phyloP scores from a whole-genome alignment of 2,113 vertebrate species.

The Amphiprion ocellaris region DNA sequence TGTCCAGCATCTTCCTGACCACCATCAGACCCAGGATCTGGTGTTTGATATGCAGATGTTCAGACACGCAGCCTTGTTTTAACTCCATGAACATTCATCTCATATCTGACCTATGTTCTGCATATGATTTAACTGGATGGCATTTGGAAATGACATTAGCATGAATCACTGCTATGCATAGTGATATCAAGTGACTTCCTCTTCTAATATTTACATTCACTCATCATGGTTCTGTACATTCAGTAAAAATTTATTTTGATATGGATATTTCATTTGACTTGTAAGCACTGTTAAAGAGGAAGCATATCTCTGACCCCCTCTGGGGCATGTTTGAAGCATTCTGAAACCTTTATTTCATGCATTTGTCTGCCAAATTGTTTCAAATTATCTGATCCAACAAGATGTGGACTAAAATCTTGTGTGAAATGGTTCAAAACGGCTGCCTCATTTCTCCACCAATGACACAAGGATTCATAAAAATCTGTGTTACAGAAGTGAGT shows the following conservation, averaged over 20 bases:
- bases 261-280: too few species aligned
- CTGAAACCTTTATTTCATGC: too few species aligned
- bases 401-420: too few species aligned
- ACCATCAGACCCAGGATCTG: constrained; percentile 96
- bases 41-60: background rate
- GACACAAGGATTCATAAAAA: background rate
- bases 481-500: background rate
- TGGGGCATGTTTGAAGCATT: too few species aligned
- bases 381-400: too few species aligned
- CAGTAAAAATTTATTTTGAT: background rate
- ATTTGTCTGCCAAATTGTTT: too few species aligned
- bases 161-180: background rate
- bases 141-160: constrained; percentile 15
- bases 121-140: constrained; percentile 19
- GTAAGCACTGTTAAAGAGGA: too few species aligned
- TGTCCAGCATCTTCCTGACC: constrained; percentile 92
- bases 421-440: too few species aligned
- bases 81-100: constrained; percentile 11
- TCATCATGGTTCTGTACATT: background rate
- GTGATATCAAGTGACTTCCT: background rate
- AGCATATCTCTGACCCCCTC: too few species aligned
- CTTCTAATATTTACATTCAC: background rate
- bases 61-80: background rate
- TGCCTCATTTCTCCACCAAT: background rate
- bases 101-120: background rate